Evolutionary conservation across 2,888 invertebrate species (phyloP).

Genomic region (Apamea sordens): DNA sequence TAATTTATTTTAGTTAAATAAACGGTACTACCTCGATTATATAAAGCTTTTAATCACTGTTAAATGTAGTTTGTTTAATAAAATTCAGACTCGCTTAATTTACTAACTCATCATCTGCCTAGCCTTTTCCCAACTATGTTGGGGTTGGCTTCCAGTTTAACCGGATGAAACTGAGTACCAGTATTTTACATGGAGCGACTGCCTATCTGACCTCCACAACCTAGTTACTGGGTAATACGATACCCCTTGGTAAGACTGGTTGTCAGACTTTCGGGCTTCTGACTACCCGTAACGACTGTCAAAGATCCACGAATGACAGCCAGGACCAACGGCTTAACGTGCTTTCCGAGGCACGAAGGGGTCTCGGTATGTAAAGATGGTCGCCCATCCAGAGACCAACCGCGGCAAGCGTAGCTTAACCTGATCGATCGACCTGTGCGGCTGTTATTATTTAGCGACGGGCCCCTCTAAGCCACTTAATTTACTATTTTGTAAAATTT

Average conservation of each 20-base stretch:
- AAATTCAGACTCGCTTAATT: not conserved
- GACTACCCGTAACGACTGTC: not conserved
- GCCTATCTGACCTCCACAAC: not conserved
- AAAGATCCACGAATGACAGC: not conserved
- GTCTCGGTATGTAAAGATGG: not conserved
- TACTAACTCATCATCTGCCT: not conserved
- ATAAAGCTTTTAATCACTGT: not conserved
- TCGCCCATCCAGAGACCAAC: not conserved
- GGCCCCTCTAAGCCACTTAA: not conserved
- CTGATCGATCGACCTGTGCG: not conserved
- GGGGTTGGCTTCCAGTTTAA: not conserved
- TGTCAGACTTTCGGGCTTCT: too few species aligned
- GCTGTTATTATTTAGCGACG: not conserved
- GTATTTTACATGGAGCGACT: too few species aligned
- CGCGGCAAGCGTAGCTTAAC: not conserved
- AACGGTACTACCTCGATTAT: not conserved
- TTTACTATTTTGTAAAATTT: not conserved
- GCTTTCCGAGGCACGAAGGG: not conserved
- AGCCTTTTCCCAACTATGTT: not conserved
- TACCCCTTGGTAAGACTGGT: not conserved
- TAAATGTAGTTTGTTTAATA: not conserved
- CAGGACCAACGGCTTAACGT: not conserved
- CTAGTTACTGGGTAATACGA: not conserved
- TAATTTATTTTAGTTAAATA: slow-evolving; percentile 20
- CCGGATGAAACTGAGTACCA: not conserved